Percentiles rank a stretch among this genome's conserved stretches.
These are phyloP conservation scores for Margaritifera margaritifera DNA, from an alignment of 2,888 invertebrate species.

Conservation along the genomic window DNA sequence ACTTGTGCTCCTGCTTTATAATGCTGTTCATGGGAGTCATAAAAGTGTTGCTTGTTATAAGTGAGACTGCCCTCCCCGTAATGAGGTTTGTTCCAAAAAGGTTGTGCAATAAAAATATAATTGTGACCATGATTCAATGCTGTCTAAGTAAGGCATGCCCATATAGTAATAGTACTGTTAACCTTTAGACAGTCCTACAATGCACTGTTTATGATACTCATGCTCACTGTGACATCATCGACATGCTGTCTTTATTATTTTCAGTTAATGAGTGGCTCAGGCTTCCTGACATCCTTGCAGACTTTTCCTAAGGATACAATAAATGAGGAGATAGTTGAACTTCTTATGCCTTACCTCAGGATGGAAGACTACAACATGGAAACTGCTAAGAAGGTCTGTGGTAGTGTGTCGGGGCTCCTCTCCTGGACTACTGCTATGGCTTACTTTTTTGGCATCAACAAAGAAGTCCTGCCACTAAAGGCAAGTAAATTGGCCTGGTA, in stretches of 20 bases:
- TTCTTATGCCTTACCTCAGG: constrained; percentile 84
- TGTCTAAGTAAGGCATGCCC: too few relatives aligned
- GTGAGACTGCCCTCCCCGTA: too few relatives aligned
- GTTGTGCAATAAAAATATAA: too few relatives aligned
- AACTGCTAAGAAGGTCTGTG: constrained; percentile 84
- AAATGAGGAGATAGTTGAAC: constrained; percentile 95
- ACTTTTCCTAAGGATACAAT: constrained; percentile 83
- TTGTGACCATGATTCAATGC: too few relatives aligned
- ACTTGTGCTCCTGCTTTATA: too few relatives aligned
- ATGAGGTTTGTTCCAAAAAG: too few relatives aligned
- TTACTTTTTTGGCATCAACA: constrained; percentile 84
- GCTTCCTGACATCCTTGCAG: constrained; percentile 77
- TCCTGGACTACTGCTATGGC: constrained; percentile 72
- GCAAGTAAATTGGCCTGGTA: constrained; percentile 62
- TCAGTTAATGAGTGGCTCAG: constrained; percentile 97
- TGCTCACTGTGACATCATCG: too few relatives aligned
- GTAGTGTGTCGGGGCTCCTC: constrained; percentile 71
- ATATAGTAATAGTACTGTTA: too few relatives aligned
- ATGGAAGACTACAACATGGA: constrained; percentile 99
- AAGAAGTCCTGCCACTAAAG: constrained; percentile 94
- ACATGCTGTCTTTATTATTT: constrained; percentile 67
- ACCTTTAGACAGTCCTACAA: too few relatives aligned
- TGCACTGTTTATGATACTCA: too few relatives aligned
- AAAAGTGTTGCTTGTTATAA: too few relatives aligned
- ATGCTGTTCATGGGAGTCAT: too few relatives aligned